Evolutionary conservation across 2,113 vertebrate genomes (phyloP).

Genomic region (Macquaria ambigua): DNA sequence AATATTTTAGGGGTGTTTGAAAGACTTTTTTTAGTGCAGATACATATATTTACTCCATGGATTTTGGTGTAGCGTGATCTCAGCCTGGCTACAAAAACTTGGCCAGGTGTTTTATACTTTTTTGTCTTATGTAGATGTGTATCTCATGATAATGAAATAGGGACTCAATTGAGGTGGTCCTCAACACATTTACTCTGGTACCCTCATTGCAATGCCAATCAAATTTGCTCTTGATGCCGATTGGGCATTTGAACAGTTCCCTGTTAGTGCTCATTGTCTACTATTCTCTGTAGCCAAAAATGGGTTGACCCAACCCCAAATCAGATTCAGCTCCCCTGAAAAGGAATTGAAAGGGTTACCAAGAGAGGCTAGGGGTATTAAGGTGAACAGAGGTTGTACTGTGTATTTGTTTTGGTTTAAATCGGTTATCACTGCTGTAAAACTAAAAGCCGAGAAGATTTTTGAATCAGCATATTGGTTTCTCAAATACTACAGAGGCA

Average conservation of each 20-base stretch:
- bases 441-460: neutral
- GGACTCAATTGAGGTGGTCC: neutral
- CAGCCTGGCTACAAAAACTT: neutral
- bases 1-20: neutral
- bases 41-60: neutral
- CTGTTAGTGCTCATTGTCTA: neutral
- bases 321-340: neutral
- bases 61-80: slow-evolving; percentile 7
- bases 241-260: neutral
- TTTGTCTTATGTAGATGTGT: neutral
- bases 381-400: slow-evolving; percentile 10
- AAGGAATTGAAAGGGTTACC: neutral
- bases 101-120: neutral
- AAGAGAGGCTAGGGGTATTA: neutral
- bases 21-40: neutral
- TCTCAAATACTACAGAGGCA: neutral
- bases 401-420: slow-evolving; percentile 32
- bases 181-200: neutral
- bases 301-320: slow-evolving; percentile 4
- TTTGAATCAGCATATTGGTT: neutral
- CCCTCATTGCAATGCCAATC: neutral
- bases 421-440: neutral
- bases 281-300: neutral
- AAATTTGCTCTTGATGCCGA: slow-evolving; percentile 9
- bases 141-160: slow-evolving; percentile 3